Evolutionary conservation across 2,797 vertebrate species (phyloP).

Genomic region (Sitta carolinensis): DNA sequence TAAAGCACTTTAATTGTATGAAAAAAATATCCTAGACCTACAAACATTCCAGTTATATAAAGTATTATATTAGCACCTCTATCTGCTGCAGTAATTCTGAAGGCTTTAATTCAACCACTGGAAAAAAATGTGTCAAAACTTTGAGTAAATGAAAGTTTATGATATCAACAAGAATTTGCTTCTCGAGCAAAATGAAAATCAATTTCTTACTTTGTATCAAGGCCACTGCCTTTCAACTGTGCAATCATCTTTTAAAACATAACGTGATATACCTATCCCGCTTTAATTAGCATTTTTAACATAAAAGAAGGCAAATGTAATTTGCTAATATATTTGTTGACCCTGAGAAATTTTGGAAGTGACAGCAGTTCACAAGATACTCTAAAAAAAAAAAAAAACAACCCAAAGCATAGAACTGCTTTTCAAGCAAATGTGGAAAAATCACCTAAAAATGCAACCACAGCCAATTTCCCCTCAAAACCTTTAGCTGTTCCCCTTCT

Average conservation of each 20-base stretch:
- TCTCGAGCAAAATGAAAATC: background rate
- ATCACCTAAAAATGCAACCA: background rate
- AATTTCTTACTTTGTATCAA: background rate
- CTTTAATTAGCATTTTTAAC: background rate
- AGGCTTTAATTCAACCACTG: background rate
- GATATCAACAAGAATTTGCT: background rate
- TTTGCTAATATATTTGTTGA: background rate
- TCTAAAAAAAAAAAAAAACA: fast-evolving
- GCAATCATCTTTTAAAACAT: background rate
- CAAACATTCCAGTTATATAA: background rate
- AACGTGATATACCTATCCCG: background rate
- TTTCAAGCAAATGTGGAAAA: background rate
- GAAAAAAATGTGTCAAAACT: background rate
- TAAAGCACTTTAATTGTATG: background rate
- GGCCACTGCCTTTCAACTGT: background rate
- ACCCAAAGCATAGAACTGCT: background rate
- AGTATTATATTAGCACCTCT: background rate
- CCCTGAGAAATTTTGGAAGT: background rate
- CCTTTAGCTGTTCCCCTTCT: background rate
- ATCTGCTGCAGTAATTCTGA: background rate
- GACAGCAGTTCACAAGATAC: background rate
- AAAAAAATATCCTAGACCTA: background rate
- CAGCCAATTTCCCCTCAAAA: background rate
- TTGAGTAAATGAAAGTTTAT: background rate
- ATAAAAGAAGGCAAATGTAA: background rate